A percentile compares a stretch with the other conserved stretches of the same genome.
phyloP scores from a whole-genome alignment of 2,888 invertebrate species.

The Cerceris rybyensis region DNA sequence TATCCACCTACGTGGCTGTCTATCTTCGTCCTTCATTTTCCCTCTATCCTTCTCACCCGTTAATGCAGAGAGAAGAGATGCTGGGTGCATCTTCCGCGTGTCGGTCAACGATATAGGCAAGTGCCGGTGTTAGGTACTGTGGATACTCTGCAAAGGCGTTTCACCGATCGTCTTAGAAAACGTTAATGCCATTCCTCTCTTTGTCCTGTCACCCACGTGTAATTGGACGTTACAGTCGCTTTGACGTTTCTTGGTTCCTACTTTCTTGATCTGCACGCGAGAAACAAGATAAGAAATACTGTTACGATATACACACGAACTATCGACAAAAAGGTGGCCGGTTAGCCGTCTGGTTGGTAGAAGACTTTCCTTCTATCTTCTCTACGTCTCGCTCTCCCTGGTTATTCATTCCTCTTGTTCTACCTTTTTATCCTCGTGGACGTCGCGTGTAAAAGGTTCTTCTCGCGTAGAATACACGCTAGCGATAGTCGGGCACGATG shows the following conservation, averaged over 20 bases:
- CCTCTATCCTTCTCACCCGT: slow-evolving; percentile 41
- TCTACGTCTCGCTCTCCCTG: slow-evolving; percentile 15
- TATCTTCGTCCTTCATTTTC: slow-evolving; percentile 25
- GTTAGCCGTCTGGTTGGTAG: slow-evolving; percentile 26
- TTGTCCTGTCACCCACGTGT: background rate
- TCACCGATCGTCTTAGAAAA: slow-evolving; percentile 61
- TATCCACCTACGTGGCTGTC: slow-evolving; percentile 17
- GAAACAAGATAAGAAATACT: background rate
- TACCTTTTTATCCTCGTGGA: slow-evolving; percentile 1
- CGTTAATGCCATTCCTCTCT: slow-evolving; percentile 25
- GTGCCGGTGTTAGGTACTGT: slow-evolving; percentile 53
- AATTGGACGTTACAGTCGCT: background rate
- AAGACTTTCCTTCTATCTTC: slow-evolving; percentile 17
- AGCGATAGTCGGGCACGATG: slow-evolving; percentile 6
- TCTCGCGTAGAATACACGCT: background rate
- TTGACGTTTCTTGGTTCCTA: slow-evolving; percentile 29
- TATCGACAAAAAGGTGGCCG: slow-evolving; percentile 24
- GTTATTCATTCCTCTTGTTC: slow-evolving; percentile 18
- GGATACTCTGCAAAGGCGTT: slow-evolving; percentile 68
- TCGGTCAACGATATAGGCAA: slow-evolving; percentile 26
- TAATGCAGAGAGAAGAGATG: slow-evolving; percentile 45
- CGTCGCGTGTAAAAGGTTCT: slow-evolving; percentile 6
- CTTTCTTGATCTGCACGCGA: slow-evolving; percentile 19
- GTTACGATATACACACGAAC: slow-evolving; percentile 1
- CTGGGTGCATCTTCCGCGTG: slow-evolving; percentile 34